Evolutionary conservation across 2,113 vertebrate species (phyloP).

Genomic region (Callionymus lyra): DNA sequence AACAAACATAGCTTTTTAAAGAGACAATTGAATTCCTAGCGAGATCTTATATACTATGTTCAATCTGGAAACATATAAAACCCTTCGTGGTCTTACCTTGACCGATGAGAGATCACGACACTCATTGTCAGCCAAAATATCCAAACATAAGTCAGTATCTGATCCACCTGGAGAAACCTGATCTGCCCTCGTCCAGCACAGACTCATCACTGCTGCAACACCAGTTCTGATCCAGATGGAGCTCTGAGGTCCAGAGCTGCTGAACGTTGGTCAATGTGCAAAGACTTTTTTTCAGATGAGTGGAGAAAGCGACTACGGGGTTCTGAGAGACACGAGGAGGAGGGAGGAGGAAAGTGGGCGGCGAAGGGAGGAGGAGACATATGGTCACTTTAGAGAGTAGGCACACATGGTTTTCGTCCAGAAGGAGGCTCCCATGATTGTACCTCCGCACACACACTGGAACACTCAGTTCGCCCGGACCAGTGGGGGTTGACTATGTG

Average conservation of each 20-base stretch:
- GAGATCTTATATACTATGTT: too few species aligned
- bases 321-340: slow-evolving; percentile 30
- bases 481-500: slow-evolving; percentile 21
- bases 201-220: not conserved
- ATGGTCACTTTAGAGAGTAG: slow-evolving; percentile 3
- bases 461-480: slow-evolving; percentile 29
- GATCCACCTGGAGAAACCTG: not conserved
- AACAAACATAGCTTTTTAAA: too few species aligned
- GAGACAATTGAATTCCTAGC: too few species aligned
- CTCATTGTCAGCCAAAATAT: slow-evolving; percentile 36
- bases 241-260: slow-evolving; percentile 8
- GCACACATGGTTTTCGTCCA: slow-evolving; percentile 56
- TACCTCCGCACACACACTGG: slow-evolving; percentile 26
- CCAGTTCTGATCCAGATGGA: slow-evolving; percentile 7
- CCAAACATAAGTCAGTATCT: slow-evolving; percentile 1
- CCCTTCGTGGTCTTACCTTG: slow-evolving; percentile 37
- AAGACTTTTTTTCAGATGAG: slow-evolving; percentile 24
- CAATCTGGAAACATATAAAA: too few species aligned
- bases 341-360: slow-evolving; percentile 30
- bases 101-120: slow-evolving; percentile 23
- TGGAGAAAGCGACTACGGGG: slow-evolving; percentile 30
- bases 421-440: slow-evolving; percentile 24
- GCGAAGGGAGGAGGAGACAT: slow-evolving; percentile 5
- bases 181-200: slow-evolving; percentile 4
- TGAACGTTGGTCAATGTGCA: slow-evolving; percentile 25